Evolutionary conservation across 2,888 invertebrate species (phyloP), one percentile per base, ranked within the genome.

Genomic region (Phengaris alcon): DNA sequence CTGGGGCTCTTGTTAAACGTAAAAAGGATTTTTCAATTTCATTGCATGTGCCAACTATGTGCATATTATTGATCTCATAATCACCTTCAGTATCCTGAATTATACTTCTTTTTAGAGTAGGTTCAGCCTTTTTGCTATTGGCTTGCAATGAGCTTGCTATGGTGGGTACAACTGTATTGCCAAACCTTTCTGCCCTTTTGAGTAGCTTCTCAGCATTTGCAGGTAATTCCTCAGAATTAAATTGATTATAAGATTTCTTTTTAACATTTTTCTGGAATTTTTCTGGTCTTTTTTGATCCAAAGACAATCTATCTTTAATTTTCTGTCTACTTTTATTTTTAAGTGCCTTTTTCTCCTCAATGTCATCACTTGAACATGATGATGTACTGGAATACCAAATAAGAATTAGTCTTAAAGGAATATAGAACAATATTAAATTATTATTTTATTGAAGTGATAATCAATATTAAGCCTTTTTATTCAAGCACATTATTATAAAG

Each of bases 21-120:
- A 99, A 95, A 90, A 99, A 99, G 73, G 97, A 97, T 89, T 99
- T 99, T 90, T 99, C 99, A 84, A 99, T 93, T 87, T 99, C 97
- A 87, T 95, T 95, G 91, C 98, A 98, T 35, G 98, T 98, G 79
- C 99, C 99, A 81, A 99, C 97, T 85, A 99, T 97, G 88, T 98
- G 98, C 90, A 97, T 95, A 87, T 96, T 96, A 82, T 96, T 95
- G 91, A 97, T 95, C 91, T 98, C 98, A 91, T 97, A 96, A 83
- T 97, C 96, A 78, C 95, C 95, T 79, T 95, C 94, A 77, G 90
- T 88, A 82, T 96, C 96, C 80, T 96, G 95, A 79, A 94, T 87
- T 57, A 94, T 89, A 13, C 86, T 84, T 79, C 84, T 90, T 74
- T 84, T 89, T 15, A 82, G 75, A 75, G 82, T 83, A 64, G 87